Base-by-base conservation (phyloP, 2,113 vertebrate species). In the Glaucidium brasilianum region DNA sequence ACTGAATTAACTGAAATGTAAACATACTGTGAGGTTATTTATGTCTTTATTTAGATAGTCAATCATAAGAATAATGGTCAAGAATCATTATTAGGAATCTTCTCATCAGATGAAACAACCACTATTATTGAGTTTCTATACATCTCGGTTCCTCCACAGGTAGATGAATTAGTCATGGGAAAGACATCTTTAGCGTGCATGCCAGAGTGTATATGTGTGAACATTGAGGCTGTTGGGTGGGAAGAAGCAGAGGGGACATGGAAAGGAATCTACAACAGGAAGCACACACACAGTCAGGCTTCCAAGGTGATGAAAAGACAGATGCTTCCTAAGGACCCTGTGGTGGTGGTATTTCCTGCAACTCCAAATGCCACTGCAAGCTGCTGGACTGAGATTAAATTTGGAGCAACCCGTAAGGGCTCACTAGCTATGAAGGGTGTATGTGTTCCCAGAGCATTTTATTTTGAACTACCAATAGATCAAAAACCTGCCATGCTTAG, bases 401-500 rank as follows among this genome's bases (percentile, higher is more conserved):
- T 82, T 88, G 30, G 50, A 88, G n/a, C 16, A 76, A 32, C 25
- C 18, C 2, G 1, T 67, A 92, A 88, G 45, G 53, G 32, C 74
- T 39, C 55, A 41, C 11, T 82, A 78, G 35, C 55, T 77, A 14
- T 74, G 92, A 82, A 39, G 26, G 22, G 80, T 45, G 11, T 21
- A 32, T 29, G 22, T 64, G 49, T 62, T 93, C 68, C 41, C 25
- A 92, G 50, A 88, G 34, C 15, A 34, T 73, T 94, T 84, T 58
- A 53, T 80, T 95, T 88, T 84, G 68, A 62, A 63, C 72, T 94
- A 45, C 45, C 59, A 69, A 37, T 58, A 90, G 85, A 91, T 96
- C 55, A 90, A 82, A 83, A 90, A 74, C 49, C 85, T 72, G 5
- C 37, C 2, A 3, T 72, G 18, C 69, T 85, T 55, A 63, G 58